Evolutionary conservation across 2,888 invertebrate species (phyloP).

Genomic region (Volucella inflata): DNA sequence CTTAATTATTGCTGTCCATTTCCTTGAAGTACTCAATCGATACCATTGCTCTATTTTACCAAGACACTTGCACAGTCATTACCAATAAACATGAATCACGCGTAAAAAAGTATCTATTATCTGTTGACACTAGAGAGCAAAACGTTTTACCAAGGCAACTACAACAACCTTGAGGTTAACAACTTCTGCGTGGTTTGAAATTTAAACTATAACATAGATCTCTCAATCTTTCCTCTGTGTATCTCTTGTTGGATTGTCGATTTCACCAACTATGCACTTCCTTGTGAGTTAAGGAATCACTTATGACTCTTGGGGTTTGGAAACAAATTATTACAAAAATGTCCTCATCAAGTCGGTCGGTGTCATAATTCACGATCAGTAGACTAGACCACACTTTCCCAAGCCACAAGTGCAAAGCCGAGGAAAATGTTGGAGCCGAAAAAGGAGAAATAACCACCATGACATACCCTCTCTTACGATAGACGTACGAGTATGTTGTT

Average conservation of each 20-base stretch:
- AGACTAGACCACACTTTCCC: too few species aligned
- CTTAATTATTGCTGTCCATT: too few species aligned
- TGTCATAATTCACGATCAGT: neutral
- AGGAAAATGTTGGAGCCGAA: too few species aligned
- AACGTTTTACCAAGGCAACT: neutral
- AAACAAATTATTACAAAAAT: neutral
- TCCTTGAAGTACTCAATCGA: too few species aligned
- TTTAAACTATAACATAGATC: neutral
- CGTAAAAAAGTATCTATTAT: too few species aligned
- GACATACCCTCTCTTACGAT: slow-evolving; percentile 11
- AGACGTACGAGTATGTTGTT: slow-evolving; percentile 19
- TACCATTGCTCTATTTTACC: too few species aligned
- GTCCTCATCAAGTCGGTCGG: neutral
- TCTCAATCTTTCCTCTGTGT: neutral
- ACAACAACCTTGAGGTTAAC: slow-evolving; percentile 1
- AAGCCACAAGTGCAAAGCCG: too few species aligned
- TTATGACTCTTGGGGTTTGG: too few species aligned
- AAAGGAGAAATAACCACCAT: too few species aligned
- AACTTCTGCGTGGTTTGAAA: slow-evolving; percentile 3
- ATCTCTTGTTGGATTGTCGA: too few species aligned
- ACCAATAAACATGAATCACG: too few species aligned
- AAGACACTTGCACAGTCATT: too few species aligned
- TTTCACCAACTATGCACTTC: slow-evolving; percentile 2
- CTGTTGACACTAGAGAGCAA: neutral
- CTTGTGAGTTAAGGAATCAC: neutral